phyloP scores from a whole-genome alignment of 2,888 invertebrate species.

The Melanostoma mellinum region DNA sequence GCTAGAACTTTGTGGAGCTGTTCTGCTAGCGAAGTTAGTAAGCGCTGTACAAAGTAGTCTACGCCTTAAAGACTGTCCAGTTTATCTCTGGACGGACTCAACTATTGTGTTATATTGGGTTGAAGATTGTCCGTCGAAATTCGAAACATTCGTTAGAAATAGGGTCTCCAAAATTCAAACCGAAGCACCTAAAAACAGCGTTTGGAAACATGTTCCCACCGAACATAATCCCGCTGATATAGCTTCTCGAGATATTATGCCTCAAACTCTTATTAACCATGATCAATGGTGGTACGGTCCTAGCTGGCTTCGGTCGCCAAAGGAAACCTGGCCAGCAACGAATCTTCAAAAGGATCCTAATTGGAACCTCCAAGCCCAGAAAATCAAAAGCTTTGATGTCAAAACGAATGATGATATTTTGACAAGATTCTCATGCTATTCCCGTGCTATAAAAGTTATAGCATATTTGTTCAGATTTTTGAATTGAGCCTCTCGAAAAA shows the following conservation, averaged over 20 bases:
- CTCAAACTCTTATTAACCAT: slow-evolving; percentile 9
- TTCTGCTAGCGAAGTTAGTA: slow-evolving; percentile 35
- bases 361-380: slow-evolving; percentile 3
- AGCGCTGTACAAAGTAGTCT: slow-evolving; percentile 3
- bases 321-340: not conserved
- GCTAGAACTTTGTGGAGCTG: slow-evolving; percentile 47
- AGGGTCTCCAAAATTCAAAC: slow-evolving; percentile 16
- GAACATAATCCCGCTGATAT: slow-evolving; percentile 61
- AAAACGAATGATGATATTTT: not conserved
- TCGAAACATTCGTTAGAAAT: slow-evolving; percentile 17
- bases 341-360: not conserved
- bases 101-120: slow-evolving; percentile 14
- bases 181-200: not conserved
- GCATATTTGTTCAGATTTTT: slow-evolving; percentile 17
- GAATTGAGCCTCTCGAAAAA: not conserved
- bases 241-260: slow-evolving; percentile 26
- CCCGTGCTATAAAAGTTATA: slow-evolving; percentile 1
- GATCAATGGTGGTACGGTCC: slow-evolving; percentile 24
- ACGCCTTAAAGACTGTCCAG: not conserved
- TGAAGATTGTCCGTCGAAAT: not conserved
- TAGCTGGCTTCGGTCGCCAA: not conserved
- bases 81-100: slow-evolving; percentile 24
- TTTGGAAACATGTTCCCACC: slow-evolving; percentile 60
- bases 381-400: not conserved
- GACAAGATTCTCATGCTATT: not conserved